Evolutionary conservation across 2,888 invertebrate species (phyloP).

Genomic region (Drosophila mimica): DNA sequence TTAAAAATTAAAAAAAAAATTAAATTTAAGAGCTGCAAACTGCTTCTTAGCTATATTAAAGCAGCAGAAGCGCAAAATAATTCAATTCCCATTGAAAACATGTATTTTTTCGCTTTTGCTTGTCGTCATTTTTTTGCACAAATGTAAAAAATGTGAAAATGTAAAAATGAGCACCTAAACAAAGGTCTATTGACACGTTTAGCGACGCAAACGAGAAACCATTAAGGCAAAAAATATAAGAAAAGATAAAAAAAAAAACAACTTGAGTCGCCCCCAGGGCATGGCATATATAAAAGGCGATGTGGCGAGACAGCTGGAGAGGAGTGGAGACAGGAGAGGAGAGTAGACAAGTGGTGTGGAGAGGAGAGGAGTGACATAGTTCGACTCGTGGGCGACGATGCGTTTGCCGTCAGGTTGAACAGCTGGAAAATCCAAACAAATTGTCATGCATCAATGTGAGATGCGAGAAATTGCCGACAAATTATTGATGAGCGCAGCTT

Average conservation of each 20-base stretch:
- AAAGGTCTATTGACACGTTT: conserved; percentile 52
- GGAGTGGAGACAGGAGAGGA: neutral
- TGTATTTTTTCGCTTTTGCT: neutral
- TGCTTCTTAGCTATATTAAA: neutral
- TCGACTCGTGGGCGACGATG: conserved; percentile 11
- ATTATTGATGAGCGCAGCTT: conserved; percentile 69
- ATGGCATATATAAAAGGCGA: neutral
- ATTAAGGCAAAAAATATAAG: conserved; percentile 26
- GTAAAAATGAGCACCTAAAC: conserved; percentile 20
- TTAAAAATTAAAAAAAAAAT: too few species aligned
- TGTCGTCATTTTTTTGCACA: neutral
- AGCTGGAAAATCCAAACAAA: conserved; percentile 64
- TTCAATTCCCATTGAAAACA: neutral
- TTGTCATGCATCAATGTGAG: conserved; percentile 69
- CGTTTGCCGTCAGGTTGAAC: conserved; percentile 42
- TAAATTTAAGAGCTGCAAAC: too few species aligned
- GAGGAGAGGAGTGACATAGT: conserved; percentile 6
- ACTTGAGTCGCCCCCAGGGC: neutral
- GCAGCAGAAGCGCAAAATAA: neutral
- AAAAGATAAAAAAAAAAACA: conserved; percentile 1
- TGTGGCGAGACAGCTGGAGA: too few species aligned
- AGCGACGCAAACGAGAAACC: conserved; percentile 35
- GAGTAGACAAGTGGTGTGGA: neutral
- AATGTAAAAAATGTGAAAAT: neutral
- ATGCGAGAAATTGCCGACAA: conserved; percentile 62